phyloP scores from a whole-genome alignment of 2,113 vertebrate genomes.

The Oncorhynchus keta region DNA sequence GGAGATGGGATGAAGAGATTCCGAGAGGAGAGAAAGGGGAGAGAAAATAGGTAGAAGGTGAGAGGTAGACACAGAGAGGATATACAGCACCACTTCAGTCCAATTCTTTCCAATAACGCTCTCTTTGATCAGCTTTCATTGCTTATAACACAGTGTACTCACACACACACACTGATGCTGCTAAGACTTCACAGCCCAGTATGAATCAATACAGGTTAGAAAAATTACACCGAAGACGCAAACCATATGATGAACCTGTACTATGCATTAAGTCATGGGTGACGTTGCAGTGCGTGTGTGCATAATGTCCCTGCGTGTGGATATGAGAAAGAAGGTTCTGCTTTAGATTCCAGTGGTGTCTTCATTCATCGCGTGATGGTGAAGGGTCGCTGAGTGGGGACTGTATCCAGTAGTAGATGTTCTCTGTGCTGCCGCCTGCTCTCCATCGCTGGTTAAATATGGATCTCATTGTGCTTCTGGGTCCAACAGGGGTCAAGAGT shows the following conservation, averaged over 20 bases:
- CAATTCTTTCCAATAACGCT: slow-evolving; percentile 58
- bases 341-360: slow-evolving; percentile 32
- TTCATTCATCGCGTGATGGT: slow-evolving; percentile 39
- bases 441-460: slow-evolving; percentile 52
- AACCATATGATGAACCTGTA: neutral
- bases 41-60: slow-evolving; percentile 7
- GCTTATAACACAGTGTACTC: neutral
- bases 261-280: neutral
- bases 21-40: neutral
- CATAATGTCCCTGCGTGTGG: neutral
- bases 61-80: slow-evolving; percentile 7
- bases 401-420: slow-evolving; percentile 16
- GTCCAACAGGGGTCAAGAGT: slow-evolving; percentile 37
- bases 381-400: slow-evolving; percentile 30
- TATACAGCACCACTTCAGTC: slow-evolving; percentile 26
- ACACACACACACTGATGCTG: neutral
- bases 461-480: slow-evolving; percentile 44
- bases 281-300: neutral
- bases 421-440: neutral
- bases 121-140: slow-evolving; percentile 55
- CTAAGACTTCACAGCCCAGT: neutral
- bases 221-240: neutral
- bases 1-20: neutral
- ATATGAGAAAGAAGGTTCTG: neutral
- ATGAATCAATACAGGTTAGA: neutral